These are phyloP conservation scores for Ruditapes philippinarum DNA, from an alignment of 1,140 invertebrate genomes.

Conservation along the genomic window DNA sequence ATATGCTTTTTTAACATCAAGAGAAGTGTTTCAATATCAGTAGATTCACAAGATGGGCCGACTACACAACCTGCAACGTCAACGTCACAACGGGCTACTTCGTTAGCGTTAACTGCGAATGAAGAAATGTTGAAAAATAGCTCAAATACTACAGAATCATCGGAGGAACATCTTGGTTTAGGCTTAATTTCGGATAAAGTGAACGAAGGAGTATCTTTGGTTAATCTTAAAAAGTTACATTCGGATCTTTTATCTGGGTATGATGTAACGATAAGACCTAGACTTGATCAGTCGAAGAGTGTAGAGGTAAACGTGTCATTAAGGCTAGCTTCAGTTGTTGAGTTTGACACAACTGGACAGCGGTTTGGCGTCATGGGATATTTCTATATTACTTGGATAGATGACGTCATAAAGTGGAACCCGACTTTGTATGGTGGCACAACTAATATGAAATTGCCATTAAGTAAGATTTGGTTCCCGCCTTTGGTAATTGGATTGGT, in stretches of 20 bases:
- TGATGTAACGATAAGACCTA: not conserved
- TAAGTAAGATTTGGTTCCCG: not conserved
- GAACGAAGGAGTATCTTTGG: too few relatives aligned
- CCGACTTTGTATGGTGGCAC: not conserved
- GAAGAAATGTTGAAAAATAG: too few relatives aligned
- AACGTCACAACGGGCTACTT: too few relatives aligned
- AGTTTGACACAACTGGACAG: constrained; percentile 1
- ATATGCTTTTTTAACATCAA: too few relatives aligned
- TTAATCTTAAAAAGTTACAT: not conserved
- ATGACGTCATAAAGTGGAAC: not conserved
- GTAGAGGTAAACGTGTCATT: not conserved
- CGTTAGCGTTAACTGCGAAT: too few relatives aligned
- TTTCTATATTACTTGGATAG: not conserved
- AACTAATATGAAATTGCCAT: not conserved
- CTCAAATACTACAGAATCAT: too few relatives aligned
- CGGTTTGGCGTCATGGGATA: not conserved
- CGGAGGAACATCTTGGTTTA: too few relatives aligned
- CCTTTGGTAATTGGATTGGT: not conserved
- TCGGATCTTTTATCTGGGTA: not conserved
- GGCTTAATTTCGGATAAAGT: too few relatives aligned
- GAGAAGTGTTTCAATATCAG: too few relatives aligned
- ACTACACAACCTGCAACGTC: too few relatives aligned
- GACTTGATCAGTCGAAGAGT: not conserved
- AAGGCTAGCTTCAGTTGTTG: not conserved
- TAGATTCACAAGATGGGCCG: too few relatives aligned